Evolutionary conservation across 2,797 vertebrate genomes (phyloP), one percentile per base, ranked within the genome.

Genomic region (Leptatherina wallacei): DNA sequence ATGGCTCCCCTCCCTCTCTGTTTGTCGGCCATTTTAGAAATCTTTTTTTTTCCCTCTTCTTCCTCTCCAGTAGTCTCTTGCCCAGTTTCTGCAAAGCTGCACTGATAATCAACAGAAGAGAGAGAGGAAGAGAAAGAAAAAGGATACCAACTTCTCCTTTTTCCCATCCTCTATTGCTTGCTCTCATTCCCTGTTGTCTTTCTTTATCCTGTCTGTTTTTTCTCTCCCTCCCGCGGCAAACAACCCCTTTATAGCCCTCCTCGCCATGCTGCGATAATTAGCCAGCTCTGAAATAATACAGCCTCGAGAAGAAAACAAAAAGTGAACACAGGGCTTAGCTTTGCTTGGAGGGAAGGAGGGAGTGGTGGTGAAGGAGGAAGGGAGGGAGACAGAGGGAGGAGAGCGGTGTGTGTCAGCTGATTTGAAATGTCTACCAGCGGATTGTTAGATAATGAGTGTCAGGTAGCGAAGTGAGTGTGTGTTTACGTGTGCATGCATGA

Each of bases 201-300:
- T 77, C 40, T 56, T 78, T 65, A 61, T 54, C 58, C 61, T 65
- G 38, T 63, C 59, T n/a, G n/a, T n/a, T 32, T 49, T 61, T 10
- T 18, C 32, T 54, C n/a, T 38, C 20, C 64, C 67, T 78, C 81
- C 65, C 78, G 69, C 6, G 20, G 75, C 77, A 22, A 64, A 68
- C 77, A 78, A 63, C 78, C 82, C 76, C 85, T 81, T 86, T 78
- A 84, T 83, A 88, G 85, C 85, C 86, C 73, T 81, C 57, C 71
- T 85, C 77, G 79, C 86, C 81, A 71, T 77, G 88, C 91, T 83
- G 85, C 59, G 86, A 92, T 94, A 92, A 92, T 94, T 92, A 92
- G 88, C 82, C 82, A 86, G 82, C 58, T 69, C 89, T 82, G 83
- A 91, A 90, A 93, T 92, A 91, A 90, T 88, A 88, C 77, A 89